A percentile compares a stretch with the other conserved stretches of the same genome.
Evolutionary conservation across 2,797 vertebrate species (phyloP).

Genomic region (Okamejei kenojei): DNA sequence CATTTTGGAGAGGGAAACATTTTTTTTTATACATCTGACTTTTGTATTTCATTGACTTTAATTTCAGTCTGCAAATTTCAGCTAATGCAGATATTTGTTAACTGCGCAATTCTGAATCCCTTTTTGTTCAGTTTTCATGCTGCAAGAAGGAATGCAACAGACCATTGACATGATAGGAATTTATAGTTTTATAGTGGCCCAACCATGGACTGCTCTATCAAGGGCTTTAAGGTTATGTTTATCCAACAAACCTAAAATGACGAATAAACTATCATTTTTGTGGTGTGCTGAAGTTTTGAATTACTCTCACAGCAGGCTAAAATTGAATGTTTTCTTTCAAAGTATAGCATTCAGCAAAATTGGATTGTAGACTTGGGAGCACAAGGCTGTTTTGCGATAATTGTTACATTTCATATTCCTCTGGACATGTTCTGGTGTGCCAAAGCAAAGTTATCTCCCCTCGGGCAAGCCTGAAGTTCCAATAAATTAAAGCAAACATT

Average conservation of each 20-base stretch:
- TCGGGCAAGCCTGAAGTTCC: not conserved
- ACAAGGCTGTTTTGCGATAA: not conserved
- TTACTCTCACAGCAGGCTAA: not conserved
- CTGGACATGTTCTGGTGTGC: not conserved
- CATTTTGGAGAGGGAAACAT: not conserved
- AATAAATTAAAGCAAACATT: not conserved
- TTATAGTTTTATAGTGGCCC: not conserved
- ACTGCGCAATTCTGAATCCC: not conserved
- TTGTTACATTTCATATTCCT: not conserved
- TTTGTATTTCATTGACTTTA: not conserved
- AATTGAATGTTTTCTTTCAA: constrained; percentile 23
- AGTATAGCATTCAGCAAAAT: not conserved
- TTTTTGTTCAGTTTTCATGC: not conserved
- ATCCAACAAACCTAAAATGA: not conserved
- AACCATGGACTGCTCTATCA: not conserved
- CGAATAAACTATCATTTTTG: constrained; percentile 1
- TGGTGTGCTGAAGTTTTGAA: not conserved
- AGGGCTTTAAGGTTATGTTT: constrained; percentile 28
- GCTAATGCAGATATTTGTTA: not conserved
- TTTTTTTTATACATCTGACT: not conserved
- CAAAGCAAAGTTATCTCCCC: not conserved
- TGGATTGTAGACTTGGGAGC: not conserved
- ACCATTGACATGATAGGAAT: not conserved
- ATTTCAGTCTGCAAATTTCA: not conserved
- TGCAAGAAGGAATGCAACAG: constrained; percentile 4